Percentiles rank a stretch among this genome's conserved stretches.
These are phyloP conservation scores for Therioaphis trifolii DNA, from an alignment of 2,888 invertebrate species.

Conservation along the genomic window DNA sequence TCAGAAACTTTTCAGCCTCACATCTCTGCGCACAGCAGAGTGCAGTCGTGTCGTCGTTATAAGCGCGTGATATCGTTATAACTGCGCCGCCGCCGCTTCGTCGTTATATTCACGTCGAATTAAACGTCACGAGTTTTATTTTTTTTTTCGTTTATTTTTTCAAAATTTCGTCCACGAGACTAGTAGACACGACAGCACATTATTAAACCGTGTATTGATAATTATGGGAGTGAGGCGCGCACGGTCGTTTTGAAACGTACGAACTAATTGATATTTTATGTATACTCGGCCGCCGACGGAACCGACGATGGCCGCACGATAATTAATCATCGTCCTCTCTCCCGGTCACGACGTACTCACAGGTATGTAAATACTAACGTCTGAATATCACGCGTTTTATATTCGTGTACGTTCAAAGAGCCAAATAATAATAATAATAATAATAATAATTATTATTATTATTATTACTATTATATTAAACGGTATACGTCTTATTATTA, in stretches of 20 bases:
- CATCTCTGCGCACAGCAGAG: too few relatives aligned
- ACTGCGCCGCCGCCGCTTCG: too few relatives aligned
- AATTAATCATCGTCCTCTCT: constrained; percentile 52
- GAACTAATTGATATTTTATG: constrained; percentile 50
- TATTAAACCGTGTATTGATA: background rate
- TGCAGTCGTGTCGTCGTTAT: too few relatives aligned
- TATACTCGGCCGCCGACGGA: constrained; percentile 14
- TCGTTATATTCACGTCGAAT: background rate
- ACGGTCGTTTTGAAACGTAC: background rate
- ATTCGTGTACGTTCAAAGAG: too few relatives aligned
- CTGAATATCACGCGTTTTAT: constrained; percentile 29
- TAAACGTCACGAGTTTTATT: background rate
- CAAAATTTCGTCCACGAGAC: background rate
- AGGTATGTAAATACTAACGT: constrained; percentile 17
- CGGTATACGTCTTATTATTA: too few relatives aligned
- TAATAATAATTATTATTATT: too few relatives aligned
- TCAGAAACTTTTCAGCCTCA: too few relatives aligned
- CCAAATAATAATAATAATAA: too few relatives aligned
- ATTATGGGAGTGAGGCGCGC: background rate
- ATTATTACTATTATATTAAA: too few relatives aligned
- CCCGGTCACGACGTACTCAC: background rate
- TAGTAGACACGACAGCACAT: background rate
- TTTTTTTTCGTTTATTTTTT: background rate
- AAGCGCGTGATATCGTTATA: too few relatives aligned
- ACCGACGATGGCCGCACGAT: constrained; percentile 28